Conservation (phyloP, 2,113 vertebrate species). For the Maccullochella peelii region DNA sequence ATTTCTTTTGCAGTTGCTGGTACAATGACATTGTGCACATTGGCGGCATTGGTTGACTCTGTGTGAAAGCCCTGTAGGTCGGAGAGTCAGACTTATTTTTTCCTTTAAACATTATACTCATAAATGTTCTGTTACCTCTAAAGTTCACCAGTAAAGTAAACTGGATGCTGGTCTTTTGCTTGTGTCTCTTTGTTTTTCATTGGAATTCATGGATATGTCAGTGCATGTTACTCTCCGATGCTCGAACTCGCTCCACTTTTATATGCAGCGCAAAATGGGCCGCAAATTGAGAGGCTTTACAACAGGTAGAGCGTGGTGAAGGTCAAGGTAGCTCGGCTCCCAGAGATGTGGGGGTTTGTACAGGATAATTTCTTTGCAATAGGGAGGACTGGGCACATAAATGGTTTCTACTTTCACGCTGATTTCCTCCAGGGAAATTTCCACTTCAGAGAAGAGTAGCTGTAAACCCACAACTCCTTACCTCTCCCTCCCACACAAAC, state of each 20-base stretch:
- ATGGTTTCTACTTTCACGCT: slow-evolving; percentile 61
- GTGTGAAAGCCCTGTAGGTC: not conserved
- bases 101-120: not conserved
- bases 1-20: not conserved
- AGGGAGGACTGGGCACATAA: slow-evolving; percentile 67
- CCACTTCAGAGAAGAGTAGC: slow-evolving; percentile 57
- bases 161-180: not conserved
- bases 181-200: slow-evolving; percentile 33
- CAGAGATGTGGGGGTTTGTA: slow-evolving; percentile 47
- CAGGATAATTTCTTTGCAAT: slow-evolving; percentile 60
- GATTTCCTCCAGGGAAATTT: slow-evolving; percentile 74
- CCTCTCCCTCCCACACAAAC: not conserved
- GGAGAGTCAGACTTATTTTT: not conserved
- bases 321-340: slow-evolving; percentile 52
- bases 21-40: not conserved
- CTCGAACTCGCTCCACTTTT: slow-evolving; percentile 22
- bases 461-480: slow-evolving; percentile 32
- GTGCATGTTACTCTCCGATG: slow-evolving; percentile 10
- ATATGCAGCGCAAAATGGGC: slow-evolving; percentile 45
- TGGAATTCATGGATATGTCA: slow-evolving; percentile 47
- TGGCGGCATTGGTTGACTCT: not conserved
- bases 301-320: slow-evolving; percentile 58
- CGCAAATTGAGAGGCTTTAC: slow-evolving; percentile 61
- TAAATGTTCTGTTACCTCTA: not conserved
- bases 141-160: not conserved